Evolutionary conservation across 2,888 invertebrate species (phyloP).

Genomic region (Ectobius pallidus): DNA sequence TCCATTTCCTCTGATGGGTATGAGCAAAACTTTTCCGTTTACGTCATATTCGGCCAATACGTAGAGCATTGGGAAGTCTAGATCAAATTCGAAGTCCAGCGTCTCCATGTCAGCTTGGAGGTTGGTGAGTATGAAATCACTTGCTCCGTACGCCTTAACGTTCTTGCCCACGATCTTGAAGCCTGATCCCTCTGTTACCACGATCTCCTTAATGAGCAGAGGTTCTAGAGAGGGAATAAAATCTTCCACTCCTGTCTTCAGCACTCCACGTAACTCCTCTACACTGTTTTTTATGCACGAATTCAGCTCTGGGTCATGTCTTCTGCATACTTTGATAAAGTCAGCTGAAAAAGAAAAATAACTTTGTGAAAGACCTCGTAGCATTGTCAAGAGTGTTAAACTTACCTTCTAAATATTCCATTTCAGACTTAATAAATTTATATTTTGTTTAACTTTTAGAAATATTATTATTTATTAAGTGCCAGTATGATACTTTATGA

Average conservation of each 20-base stretch:
- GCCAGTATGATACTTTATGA: no score
- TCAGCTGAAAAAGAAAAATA: constrained; percentile 58
- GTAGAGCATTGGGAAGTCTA: constrained; percentile 62
- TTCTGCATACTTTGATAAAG: constrained; percentile 69
- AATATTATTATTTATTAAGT: no score
- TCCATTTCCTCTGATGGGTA: constrained; percentile 69
- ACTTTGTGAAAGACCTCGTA: no score
- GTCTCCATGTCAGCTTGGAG: constrained; percentile 51
- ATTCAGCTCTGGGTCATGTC: constrained; percentile 66
- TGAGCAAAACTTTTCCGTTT: constrained; percentile 67
- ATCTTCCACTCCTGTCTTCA: constrained; percentile 58
- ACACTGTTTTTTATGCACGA: constrained; percentile 68
- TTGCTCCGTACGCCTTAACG: constrained; percentile 47
- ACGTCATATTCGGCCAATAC: constrained; percentile 72
- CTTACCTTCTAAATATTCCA: no score
- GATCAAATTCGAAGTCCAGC: constrained; percentile 54
- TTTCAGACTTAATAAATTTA: no score
- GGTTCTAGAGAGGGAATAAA: constrained; percentile 71
- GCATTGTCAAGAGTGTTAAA: no score
- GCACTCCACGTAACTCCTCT: constrained; percentile 63
- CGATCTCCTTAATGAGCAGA: constrained; percentile 54
- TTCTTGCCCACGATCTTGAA: constrained; percentile 48
- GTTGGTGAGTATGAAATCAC: constrained; percentile 41
- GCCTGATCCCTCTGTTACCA: constrained; percentile 46
- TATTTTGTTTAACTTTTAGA: no score